A percentile compares a stretch with the other conserved stretches of the same genome.
Conservation (phyloP, 2,888 invertebrate genomes). For the Agrochola lychnidis region DNA sequence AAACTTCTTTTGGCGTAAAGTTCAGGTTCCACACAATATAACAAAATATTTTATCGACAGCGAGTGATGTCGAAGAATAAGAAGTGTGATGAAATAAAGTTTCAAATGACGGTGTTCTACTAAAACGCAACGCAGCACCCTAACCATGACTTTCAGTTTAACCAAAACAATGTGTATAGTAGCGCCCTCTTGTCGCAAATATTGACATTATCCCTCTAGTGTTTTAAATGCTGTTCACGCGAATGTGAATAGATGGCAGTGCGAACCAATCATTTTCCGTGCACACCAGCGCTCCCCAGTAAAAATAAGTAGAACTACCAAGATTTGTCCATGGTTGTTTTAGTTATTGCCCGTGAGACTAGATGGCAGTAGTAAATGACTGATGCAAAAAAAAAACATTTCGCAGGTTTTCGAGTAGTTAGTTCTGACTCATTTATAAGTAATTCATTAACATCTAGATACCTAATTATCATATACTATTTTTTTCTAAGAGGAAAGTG, state of each 20-base stretch:
- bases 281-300: slow-evolving; percentile 7
- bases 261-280: fast-evolving
- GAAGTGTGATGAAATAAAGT: not conserved
- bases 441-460: not conserved
- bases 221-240: not conserved
- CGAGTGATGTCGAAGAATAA: not conserved
- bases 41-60: too few relatives aligned
- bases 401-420: too few relatives aligned
- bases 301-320: not conserved
- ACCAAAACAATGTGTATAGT: not conserved
- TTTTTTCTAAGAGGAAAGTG: too few relatives aligned
- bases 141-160: not conserved
- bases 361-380: slow-evolving; percentile 16
- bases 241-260: slow-evolving; percentile 18
- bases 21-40: not conserved
- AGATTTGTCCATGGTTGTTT: not conserved
- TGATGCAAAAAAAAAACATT: not conserved
- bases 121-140: too few relatives aligned
- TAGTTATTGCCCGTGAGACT: not conserved
- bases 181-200: slow-evolving; percentile 22
- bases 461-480: not conserved
- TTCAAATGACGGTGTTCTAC: not conserved
- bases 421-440: not conserved
- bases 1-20: not conserved
- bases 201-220: too few relatives aligned